Conservation (phyloP, 2,888 invertebrate genomes). For the Drosophila phalerata region DNA sequence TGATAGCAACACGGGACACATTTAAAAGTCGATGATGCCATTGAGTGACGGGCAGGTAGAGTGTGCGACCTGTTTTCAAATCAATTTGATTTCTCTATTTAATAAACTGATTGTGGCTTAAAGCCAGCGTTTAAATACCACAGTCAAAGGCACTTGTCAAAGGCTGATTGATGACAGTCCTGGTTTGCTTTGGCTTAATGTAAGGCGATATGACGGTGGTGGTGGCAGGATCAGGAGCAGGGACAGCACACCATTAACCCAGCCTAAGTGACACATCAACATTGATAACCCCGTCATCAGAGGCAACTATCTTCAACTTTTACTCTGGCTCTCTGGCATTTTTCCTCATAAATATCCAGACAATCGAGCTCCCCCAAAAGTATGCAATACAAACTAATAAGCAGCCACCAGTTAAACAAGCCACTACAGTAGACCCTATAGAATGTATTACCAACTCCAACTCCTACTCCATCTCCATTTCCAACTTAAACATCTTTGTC, state of each 20-base stretch:
- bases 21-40: constrained; percentile 40
- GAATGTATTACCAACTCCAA: constrained; percentile 18
- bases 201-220: constrained; percentile 28
- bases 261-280: constrained; percentile 72
- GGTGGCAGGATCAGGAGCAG: background rate
- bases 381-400: constrained; percentile 77
- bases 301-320: constrained; percentile 21
- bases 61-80: constrained; percentile 32
- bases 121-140: constrained; percentile 64
- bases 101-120: constrained; percentile 48
- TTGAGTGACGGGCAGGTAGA: constrained; percentile 43
- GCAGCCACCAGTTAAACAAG: constrained; percentile 58
- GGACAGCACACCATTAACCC: constrained; percentile 61
- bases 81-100: constrained; percentile 52
- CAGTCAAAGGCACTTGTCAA: constrained; percentile 59
- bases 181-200: constrained; percentile 36
- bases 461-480: constrained; percentile 19
- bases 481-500: constrained; percentile 18
- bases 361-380: constrained; percentile 54
- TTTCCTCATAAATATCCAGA: constrained; percentile 73
- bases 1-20: constrained; percentile 57
- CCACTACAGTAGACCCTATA: constrained; percentile 60
- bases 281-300: constrained; percentile 53
- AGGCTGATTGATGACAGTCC: constrained; percentile 70
- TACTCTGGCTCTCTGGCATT: constrained; percentile 49